These are phyloP conservation scores for Drosophila atripex DNA, from an alignment of 2,888 invertebrate species.

Conservation along the genomic window DNA sequence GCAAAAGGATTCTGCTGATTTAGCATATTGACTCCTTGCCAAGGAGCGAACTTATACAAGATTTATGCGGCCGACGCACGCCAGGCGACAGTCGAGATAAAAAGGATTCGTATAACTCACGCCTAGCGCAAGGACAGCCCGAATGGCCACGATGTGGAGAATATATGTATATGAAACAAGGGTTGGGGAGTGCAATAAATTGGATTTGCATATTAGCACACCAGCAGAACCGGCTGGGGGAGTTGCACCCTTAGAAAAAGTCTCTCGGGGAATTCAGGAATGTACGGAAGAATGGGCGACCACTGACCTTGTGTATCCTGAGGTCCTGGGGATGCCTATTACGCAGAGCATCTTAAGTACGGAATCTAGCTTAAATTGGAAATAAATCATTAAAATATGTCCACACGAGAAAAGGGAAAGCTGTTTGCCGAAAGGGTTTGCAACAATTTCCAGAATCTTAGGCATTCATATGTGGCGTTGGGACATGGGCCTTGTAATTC, in stretches of 20 bases:
- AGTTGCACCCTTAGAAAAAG: slow-evolving; percentile 26
- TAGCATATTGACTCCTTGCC: slow-evolving; percentile 79
- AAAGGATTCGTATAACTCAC: slow-evolving; percentile 70
- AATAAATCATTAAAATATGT: slow-evolving; percentile 82
- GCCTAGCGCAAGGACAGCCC: slow-evolving; percentile 36
- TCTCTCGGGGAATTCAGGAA: slow-evolving; percentile 41
- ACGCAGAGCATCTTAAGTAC: slow-evolving; percentile 69
- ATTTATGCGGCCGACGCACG: slow-evolving; percentile 73
- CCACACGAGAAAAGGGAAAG: slow-evolving; percentile 23
- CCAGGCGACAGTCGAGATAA: slow-evolving; percentile 72
- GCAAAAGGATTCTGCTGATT: slow-evolving; percentile 65
- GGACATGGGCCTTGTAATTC: slow-evolving; percentile 65
- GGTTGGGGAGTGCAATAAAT: slow-evolving; percentile 70
- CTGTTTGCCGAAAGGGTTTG: slow-evolving; percentile 56
- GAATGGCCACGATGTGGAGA: slow-evolving; percentile 10
- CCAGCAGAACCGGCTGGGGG: slow-evolving; percentile 30
- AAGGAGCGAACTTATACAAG: slow-evolving; percentile 80
- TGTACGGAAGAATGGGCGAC: slow-evolving; percentile 23
- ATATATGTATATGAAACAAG: not conserved
- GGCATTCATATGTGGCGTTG: slow-evolving; percentile 36
- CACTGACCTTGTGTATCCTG: slow-evolving; percentile 32
- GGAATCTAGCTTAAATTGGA: slow-evolving; percentile 76
- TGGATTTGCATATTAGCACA: slow-evolving; percentile 81
- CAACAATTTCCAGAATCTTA: slow-evolving; percentile 56
- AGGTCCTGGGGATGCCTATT: slow-evolving; percentile 48